Evolutionary conservation across 2,797 vertebrate species (phyloP), one percentile per base, ranked within the genome.

Genomic region (Protonibea diacanthus): DNA sequence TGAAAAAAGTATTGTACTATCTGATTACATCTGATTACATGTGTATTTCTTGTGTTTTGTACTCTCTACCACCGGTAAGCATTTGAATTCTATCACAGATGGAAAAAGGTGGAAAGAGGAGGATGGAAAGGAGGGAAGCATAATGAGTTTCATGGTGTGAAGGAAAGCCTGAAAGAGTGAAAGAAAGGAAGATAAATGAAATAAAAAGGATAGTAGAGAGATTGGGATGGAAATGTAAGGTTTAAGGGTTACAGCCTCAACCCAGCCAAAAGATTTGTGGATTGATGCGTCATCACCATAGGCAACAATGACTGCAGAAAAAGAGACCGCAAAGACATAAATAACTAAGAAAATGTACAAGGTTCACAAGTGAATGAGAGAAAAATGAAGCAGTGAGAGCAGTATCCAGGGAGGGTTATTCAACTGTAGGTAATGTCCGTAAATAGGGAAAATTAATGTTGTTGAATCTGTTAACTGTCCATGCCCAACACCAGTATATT

Each of bases 101-200:
- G 40, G 6, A 29, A 29, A 59, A 5, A 12, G 47, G 27, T 65
- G 17, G 44, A 67, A 52, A 76, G 60, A 68, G 3, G 51, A 56
- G 12, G 29, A 29, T 29, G 29, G 6, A 29, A 29, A 29, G 21
- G 21, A 27, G 21, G 8, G 18, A 17, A 44, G 57, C 52, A 21
- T 40, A n/a, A 56, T 77, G 2, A 27, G 45, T 84, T 80, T 65
- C 27, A 61, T 13, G 48, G 67, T 55, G 33, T 60, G 23, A 67
- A 47, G 14, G 13, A 56, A 78, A 13, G 48, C 10, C 58, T 68
- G 45, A 42, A 62, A 21, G 40, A 71, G 61, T 42, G 47, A 59
- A 59, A 38, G 13, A 55, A 55, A 71, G 6, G 20, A 42, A 47
- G n/a, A 68, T 47, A 9, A 52, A 71, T 67, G 61, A 40, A 48